Conservation (phyloP, 1,140 invertebrate genomes). For the Hirudo medicinalis region DNA sequence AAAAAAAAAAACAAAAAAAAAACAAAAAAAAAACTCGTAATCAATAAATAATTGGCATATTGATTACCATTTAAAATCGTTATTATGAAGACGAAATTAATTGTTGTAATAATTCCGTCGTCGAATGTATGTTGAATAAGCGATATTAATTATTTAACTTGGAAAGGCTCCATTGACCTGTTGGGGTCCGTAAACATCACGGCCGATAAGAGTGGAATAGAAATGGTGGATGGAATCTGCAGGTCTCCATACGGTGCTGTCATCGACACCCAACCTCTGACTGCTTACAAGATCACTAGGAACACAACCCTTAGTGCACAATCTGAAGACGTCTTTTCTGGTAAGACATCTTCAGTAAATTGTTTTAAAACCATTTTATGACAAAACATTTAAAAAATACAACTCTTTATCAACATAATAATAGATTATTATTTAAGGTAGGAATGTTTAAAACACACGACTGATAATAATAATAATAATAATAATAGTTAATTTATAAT, state of each 20-base stretch:
- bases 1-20: not conserved
- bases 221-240: constrained; percentile 11
- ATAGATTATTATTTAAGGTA: no score
- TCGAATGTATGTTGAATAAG: not conserved
- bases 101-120: not conserved
- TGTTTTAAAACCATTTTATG: no score
- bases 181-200: constrained; percentile 14
- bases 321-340: not conserved
- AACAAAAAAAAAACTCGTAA: not conserved
- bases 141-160: not conserved
- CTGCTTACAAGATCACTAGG: constrained; percentile 6
- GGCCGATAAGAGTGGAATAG: constrained; percentile 1
- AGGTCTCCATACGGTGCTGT: constrained; percentile 1
- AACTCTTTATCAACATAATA: no score
- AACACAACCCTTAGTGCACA: constrained; percentile 2
- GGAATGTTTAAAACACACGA: not conserved
- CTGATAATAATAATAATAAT: not conserved
- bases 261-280: not conserved
- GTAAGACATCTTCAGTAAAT: not conserved
- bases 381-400: no score
- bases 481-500: no score
- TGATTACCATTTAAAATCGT: not conserved
- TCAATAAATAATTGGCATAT: not conserved
- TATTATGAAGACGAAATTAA: not conserved
- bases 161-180: constrained; percentile 16